phyloP scores from a whole-genome alignment of 2,113 vertebrate genomes.

The Rhinopithecus roxellana region DNA sequence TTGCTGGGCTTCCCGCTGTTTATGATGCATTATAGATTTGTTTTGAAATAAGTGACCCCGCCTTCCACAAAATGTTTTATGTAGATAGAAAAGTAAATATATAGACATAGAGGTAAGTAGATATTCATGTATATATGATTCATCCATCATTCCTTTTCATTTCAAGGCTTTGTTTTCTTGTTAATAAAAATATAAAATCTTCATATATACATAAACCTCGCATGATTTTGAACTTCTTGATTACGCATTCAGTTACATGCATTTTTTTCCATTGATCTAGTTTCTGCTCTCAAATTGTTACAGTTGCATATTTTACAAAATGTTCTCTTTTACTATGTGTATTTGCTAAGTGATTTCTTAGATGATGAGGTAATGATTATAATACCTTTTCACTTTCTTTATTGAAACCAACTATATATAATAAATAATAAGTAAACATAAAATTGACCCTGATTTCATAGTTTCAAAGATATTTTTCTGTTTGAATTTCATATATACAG shows the following conservation, averaged over 20 bases:
- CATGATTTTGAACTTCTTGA: neutral
- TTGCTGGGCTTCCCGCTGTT: neutral
- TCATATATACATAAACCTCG: neutral
- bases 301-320: neutral
- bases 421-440: conserved; percentile 15
- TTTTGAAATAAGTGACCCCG: neutral
- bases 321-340: neutral
- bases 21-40: neutral
- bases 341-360: conserved; percentile 23
- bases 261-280: neutral
- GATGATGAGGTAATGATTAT: neutral
- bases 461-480: conserved; percentile 56
- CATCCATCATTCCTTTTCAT: neutral
- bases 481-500: conserved; percentile 30
- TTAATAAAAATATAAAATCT: neutral
- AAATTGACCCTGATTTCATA: neutral
- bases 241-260: neutral
- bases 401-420: neutral
- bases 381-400: conserved; percentile 17
- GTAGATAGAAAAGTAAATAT: neutral
- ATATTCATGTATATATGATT: neutral
- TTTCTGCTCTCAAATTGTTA: neutral
- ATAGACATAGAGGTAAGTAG: neutral
- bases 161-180: neutral
- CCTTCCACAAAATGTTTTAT: neutral